Evolutionary conservation across 2,797 vertebrate species (phyloP).

Genomic region (Lophotriccus pileatus): DNA sequence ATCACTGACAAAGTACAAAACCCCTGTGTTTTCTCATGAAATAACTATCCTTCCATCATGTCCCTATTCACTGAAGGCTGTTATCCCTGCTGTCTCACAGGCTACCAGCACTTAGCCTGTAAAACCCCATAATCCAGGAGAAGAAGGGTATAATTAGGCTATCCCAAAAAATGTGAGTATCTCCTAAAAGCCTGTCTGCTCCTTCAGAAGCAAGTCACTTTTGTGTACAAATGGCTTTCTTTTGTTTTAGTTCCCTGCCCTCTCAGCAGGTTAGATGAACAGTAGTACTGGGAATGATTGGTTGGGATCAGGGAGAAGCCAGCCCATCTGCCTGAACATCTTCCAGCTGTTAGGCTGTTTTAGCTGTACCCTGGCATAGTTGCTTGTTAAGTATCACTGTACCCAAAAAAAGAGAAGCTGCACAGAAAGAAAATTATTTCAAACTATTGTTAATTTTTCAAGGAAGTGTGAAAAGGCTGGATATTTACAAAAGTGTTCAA

Average conservation of each 20-base stretch:
- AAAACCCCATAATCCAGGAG: background rate
- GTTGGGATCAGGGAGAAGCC: background rate
- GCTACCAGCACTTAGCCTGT: background rate
- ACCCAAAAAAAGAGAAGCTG: background rate
- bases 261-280: background rate
- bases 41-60: background rate
- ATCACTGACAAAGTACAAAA: background rate
- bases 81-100: background rate
- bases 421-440: background rate
- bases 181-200: background rate
- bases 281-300: background rate
- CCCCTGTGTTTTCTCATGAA: rapidly evolving
- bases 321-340: background rate
- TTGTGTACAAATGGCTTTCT: background rate
- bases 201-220: background rate
- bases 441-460: background rate
- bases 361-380: rapidly evolving
- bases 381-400: rapidly evolving
- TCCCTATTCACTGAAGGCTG: background rate
- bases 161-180: background rate
- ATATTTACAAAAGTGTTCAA: background rate
- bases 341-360: background rate
- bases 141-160: background rate
- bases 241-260: background rate
- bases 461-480: background rate